Base-by-base conservation (phyloP, 2,797 vertebrate genomes). In the Pempheris klunzingeri region DNA sequence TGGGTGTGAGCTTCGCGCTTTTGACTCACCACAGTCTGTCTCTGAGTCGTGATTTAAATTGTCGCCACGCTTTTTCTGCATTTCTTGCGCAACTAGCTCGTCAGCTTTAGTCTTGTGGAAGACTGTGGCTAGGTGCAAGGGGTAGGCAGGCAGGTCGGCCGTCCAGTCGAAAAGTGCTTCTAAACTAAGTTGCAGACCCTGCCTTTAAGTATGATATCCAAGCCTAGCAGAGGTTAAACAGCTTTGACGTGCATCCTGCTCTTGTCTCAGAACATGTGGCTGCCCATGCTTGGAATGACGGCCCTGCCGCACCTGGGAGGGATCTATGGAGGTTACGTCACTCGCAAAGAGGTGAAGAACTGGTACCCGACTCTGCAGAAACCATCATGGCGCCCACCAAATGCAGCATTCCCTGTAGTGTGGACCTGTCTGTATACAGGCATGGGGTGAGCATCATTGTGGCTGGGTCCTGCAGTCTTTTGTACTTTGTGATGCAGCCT, bases 301-400 rank as follows among this genome's bases (percentile, higher is more conserved):
- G 90, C 90, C 77, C 87, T 96, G 34, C 95, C 95, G 7, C 93
- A 95, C 66, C 14, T 96, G 8, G 96, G 96, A 7, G 95, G 94
- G 24, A 2, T 96, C 0, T 91, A 71, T 0, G 92, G 94, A 0
- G 91, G 90, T 24, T 90, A 90, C 4, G 66, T 94, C 44, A 95
- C 94, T 20, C 92, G 94, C 30, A 91, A 76, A 75, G 84, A 95
- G 55, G 92, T 95, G 63, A 94, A 95, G 74, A 93, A 86, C 26
- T 96, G 96, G 96, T 96, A 95, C 67, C 54, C 73, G 3, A 92
- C 89, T 7, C 80, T 96, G 41, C 81, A 93, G 28, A 96, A 94
- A 79, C 96, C 95, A n/a, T 93, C 92, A 5, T 96, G 96, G 96
- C 91, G 93, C 4, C 95, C 96, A 24, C 95, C 95, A 1, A 96